A percentile compares a stretch with the other conserved stretches of the same genome.
Conservation (phyloP, 2,113 vertebrate genomes). For the Beaufortia kweichowensis region DNA sequence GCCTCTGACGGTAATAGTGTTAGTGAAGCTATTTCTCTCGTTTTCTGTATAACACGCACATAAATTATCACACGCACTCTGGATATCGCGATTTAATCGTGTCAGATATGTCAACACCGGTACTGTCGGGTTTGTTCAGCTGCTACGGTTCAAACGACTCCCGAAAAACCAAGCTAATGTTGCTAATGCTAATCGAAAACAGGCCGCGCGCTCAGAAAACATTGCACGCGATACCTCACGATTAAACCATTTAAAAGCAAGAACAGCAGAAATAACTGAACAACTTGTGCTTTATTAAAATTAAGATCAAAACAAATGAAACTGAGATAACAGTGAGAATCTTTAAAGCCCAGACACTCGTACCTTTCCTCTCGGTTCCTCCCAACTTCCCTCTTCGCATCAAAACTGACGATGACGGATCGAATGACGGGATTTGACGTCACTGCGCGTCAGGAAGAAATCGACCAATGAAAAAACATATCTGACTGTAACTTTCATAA, state of each 20-base stretch:
- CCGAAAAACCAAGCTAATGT: neutral
- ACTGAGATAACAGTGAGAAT: neutral
- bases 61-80: neutral
- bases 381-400: conserved; percentile 73
- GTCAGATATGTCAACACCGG: neutral
- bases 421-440: conserved; percentile 62
- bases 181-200: conserved; percentile 36
- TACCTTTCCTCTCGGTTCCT: conserved; percentile 63
- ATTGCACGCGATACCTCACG: neutral
- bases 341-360: conserved; percentile 15
- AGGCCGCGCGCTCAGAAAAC: conserved; percentile 28
- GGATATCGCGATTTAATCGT: neutral
- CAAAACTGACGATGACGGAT: conserved; percentile 70
- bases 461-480: conserved; percentile 60
- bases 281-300: neutral
- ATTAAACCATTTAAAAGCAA: neutral
- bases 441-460: conserved; percentile 43
- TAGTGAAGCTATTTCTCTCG: neutral
- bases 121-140: neutral
- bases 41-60: neutral
- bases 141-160: neutral
- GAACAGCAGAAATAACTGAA: neutral
- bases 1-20: conserved; percentile 1
- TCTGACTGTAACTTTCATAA: neutral
- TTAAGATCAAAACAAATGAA: neutral